Evolutionary conservation across 2,113 vertebrate species (phyloP), one percentile per base, ranked within the genome.

Genomic region (Pipra filicauda): DNA sequence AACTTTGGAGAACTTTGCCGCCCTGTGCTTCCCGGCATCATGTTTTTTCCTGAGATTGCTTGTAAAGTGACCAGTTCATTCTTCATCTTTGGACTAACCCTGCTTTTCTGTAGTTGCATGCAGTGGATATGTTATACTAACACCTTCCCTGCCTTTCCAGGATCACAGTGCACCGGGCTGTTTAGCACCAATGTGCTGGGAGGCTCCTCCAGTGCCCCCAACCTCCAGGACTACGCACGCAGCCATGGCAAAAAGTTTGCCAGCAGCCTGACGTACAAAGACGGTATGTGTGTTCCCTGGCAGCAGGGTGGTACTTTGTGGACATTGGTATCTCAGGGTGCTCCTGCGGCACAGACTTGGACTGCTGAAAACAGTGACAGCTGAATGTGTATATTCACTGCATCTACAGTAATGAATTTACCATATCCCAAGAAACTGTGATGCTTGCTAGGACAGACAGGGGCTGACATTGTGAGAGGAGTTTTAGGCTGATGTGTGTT

Each of bases 151-250:
- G 97, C 98, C 98, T 98, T 98, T 97, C 96, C 99, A 99, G 99
- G 99, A 98, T 99, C 99, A 88, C 99, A 99, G 98, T 99, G 99
- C 96, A 99, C 99, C 96, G 99, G 99, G 91, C 98, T 99, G 98
- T 99, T 99, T 98, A 99, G 99, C 98, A 99, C 99, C 98, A 99
- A 99, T 82, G 99, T 99, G 98, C 99, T 99, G 92, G 99, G 99
- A 88, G 99, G 99, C 96, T 99, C 99, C 94, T 99, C 99, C 98
- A 99, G 99, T 87, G 99, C 99, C 97, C 99, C 99, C 97, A 99
- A 99, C 98, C 99, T 99, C 97, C 99, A 99, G 98, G 99, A 99
- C 98, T 99, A 99, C 98, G 99, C 99, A 79, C 99, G 99, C 97
- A 99, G 98, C 98, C 99, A 99, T 92, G 99, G 99, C 98, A 99